Evolutionary conservation across 2,888 invertebrate species (phyloP).

Genomic region (Alviniconcha strummeri): DNA sequence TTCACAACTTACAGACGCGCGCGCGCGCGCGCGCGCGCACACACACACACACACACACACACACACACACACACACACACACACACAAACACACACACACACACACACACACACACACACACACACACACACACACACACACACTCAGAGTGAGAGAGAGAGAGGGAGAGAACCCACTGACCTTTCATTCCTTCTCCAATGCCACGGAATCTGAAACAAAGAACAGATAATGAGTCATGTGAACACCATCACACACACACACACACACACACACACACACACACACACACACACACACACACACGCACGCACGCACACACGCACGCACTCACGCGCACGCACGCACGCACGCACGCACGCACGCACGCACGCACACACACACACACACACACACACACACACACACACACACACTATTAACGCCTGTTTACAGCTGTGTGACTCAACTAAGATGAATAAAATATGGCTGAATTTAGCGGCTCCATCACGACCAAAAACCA

Average conservation of each 20-base stretch:
- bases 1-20: neutral
- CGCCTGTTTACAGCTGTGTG: too few species aligned
- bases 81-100: neutral
- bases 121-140: neutral
- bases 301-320: slow-evolving; percentile 2
- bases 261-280: slow-evolving; percentile 1
- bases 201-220: too few species aligned
- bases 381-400: slow-evolving; percentile 9
- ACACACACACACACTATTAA: neutral
- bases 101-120: neutral
- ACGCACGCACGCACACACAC: neutral
- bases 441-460: too few species aligned
- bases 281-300: slow-evolving; percentile 7
- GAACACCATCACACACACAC: neutral
- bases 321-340: neutral
- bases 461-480: too few species aligned
- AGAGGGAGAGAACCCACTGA: neutral
- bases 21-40: neutral
- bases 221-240: neutral
- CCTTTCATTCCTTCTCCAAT: too few species aligned
- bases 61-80: neutral
- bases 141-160: neutral
- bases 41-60: neutral
- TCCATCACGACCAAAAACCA: too few species aligned
- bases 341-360: neutral